Conservation (phyloP, 2,113 vertebrate species). For the Sturnira hondurensis region DNA sequence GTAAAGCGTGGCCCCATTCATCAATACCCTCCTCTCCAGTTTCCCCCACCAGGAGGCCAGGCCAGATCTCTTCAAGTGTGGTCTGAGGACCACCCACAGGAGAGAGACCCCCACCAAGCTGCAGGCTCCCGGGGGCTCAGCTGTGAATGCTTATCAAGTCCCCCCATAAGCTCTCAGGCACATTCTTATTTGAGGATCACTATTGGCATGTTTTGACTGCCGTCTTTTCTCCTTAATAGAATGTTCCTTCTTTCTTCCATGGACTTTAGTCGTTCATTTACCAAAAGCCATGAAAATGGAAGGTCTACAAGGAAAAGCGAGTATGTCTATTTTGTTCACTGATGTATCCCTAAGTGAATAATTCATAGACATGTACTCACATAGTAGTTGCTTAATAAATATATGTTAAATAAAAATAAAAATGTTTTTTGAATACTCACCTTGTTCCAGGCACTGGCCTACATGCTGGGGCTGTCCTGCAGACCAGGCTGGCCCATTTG, state of each 20-base stretch:
- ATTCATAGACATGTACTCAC: not conserved
- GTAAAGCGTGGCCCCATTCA: not conserved
- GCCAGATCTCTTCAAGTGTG: not conserved
- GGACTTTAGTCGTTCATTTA: not conserved
- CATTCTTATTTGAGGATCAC: not conserved
- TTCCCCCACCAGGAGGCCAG: not conserved
- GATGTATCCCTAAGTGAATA: too few relatives aligned
- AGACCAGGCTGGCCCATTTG: not conserved
- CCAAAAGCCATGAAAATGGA: not conserved
- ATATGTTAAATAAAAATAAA: not conserved
- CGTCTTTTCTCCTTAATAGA: not conserved
- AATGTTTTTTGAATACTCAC: not conserved
- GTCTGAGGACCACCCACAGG: constrained; percentile 10
- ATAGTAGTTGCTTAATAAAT: not conserved
- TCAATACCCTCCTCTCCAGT: not conserved
- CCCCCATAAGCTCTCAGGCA: not conserved
- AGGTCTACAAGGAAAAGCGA: not conserved
- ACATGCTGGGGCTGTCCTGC: not conserved
- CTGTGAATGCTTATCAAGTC: not conserved
- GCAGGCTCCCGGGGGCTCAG: not conserved
- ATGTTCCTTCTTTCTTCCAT: not conserved
- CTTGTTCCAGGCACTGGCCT: not conserved
- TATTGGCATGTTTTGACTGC: not conserved
- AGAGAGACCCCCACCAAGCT: not conserved
- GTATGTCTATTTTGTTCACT: not conserved